Conservation (phyloP, 2,888 invertebrate species). For the Lochmaea capreae region DNA sequence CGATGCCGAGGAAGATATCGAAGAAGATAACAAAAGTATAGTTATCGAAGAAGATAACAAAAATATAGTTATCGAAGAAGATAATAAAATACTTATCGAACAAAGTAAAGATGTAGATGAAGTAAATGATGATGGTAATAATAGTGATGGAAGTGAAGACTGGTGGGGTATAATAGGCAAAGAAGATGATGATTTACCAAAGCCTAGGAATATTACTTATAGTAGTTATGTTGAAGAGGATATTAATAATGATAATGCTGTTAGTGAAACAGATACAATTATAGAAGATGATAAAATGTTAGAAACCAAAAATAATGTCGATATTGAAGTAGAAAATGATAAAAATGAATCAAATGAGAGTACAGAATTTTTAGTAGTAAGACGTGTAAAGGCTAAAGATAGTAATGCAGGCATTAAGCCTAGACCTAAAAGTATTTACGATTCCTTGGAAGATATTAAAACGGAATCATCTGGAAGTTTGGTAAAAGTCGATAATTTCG, state of each 20-base stretch:
- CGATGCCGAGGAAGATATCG: slow-evolving; percentile 61
- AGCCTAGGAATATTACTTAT: slow-evolving; percentile 20
- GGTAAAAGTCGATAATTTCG: slow-evolving; percentile 52
- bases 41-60: slow-evolving; percentile 12
- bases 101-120: slow-evolving; percentile 22
- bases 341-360: not conserved
- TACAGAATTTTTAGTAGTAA: not conserved
- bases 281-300: slow-evolving; percentile 12
- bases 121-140: slow-evolving; percentile 45
- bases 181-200: slow-evolving; percentile 44
- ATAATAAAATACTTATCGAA: slow-evolving; percentile 31
- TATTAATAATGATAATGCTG: slow-evolving; percentile 11
- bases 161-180: slow-evolving; percentile 55
- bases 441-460: slow-evolving; percentile 42
- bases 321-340: not conserved
- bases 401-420: slow-evolving; percentile 3
- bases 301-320: not conserved
- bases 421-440: slow-evolving; percentile 39
- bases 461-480: slow-evolving; percentile 43
- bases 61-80: not conserved
- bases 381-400: slow-evolving; percentile 13
- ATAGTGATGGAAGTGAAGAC: slow-evolving; percentile 56
- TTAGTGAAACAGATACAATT: slow-evolving; percentile 30
- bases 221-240: not conserved
- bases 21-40: slow-evolving; percentile 5